Percentiles rank a stretch among this genome's conserved stretches.
Evolutionary conservation across 2,797 vertebrate species (phyloP).

Genomic region (Graptemys geographica): DNA sequence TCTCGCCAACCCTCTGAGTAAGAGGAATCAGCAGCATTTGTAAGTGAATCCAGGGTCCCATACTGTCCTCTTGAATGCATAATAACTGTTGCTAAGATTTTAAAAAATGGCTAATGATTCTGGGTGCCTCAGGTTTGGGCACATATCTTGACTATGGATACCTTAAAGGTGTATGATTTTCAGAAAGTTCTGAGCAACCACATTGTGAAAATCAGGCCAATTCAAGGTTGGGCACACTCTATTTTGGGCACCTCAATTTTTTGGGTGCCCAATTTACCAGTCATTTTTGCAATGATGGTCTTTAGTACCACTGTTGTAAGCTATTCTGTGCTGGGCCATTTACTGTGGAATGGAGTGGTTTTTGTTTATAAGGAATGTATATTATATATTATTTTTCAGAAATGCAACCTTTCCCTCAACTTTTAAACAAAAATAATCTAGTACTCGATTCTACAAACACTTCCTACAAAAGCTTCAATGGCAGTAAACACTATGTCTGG

Average conservation of each 20-base stretch:
- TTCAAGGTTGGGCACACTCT: background rate
- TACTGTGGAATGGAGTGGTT: background rate
- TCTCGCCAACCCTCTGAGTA: background rate
- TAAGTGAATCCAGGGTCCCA: background rate
- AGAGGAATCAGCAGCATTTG: background rate
- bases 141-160: background rate
- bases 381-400: background rate
- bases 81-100: background rate
- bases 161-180: background rate
- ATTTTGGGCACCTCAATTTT: background rate
- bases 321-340: background rate
- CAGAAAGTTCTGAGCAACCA: background rate
- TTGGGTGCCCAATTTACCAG: background rate
- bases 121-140: background rate
- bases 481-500: background rate
- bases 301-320: background rate
- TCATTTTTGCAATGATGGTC: background rate
- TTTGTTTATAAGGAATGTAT: background rate
- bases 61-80: background rate
- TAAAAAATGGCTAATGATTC: background rate
- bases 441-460: background rate
- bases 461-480: background rate
- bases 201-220: background rate
- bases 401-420: background rate
- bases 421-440: background rate